Evolutionary conservation across 1,140 invertebrate genomes (phyloP), one percentile per base, ranked within the genome.

Genomic region (Lanistes nyassanus): DNA sequence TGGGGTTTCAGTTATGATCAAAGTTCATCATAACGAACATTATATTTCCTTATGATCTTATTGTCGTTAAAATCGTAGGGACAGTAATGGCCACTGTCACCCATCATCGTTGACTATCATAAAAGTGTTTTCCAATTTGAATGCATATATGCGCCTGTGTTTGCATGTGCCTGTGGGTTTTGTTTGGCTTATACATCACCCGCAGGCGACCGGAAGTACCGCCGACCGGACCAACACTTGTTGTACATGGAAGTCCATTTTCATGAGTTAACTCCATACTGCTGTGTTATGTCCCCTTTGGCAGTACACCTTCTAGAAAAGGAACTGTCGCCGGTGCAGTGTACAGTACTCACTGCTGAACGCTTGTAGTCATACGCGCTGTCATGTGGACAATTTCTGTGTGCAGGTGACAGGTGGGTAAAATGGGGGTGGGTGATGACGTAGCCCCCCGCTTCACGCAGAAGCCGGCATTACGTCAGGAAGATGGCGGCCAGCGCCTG

Each of bases 401-500:
- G 34, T 42, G 37, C 39, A 66, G 55, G 53, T 51, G 47, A 34
- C 51, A 56, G 64, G 39, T 34, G 51, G 51, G 37, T 53, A 56
- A 34, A 31, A 86, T 86, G 90, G 97, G 98, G 90, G 96, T 98
- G 88, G 97, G 98, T 90, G 97, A 98, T 92, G 97, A 97, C 85
- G 94, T 96, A 89, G 96, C 97, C 89, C 97, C 97, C 84, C 97
- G 96, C 86, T 99, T 99, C 92, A 94, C 95, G 86, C 96, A 98
- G 92, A 99, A 99, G 90, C 97, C 97, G 53, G 93, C 95, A 47
- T 98, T 99, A 87, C 93, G 96, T 89, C 97, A 99, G 90, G 97
- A 98, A 90, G 97, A 98, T 87, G 96, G 98, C 90, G 88, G 88
- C 13, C 82, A 86, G 56, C 76, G 80, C 67, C 81, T 89, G n/a